Evolutionary conservation across 2,113 vertebrate species (phyloP).

Genomic region (Oostethus manadensis): DNA sequence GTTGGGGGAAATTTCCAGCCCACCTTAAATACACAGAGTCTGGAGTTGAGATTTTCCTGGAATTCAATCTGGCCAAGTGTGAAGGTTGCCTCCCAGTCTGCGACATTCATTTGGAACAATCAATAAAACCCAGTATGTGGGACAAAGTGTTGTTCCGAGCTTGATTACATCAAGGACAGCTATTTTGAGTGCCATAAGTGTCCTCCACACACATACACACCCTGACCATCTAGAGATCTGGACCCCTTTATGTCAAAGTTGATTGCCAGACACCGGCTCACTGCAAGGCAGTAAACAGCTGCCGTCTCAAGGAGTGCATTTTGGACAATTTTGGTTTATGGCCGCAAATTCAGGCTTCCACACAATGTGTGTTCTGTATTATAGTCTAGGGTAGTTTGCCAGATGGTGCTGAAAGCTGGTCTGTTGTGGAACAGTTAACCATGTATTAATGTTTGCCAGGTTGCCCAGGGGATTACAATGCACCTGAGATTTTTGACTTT

Average conservation of each 20-base stretch:
- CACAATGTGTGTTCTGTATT: not conserved
- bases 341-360: no score
- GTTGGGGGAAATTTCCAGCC: not conserved
- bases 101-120: constrained; percentile 29
- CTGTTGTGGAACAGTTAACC: not conserved
- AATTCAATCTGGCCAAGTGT: constrained; percentile 14
- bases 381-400: no score
- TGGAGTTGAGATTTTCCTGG: not conserved
- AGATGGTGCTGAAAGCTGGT: no score
- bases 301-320: not conserved
- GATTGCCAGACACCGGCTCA: constrained; percentile 8
- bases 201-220: constrained; percentile 37
- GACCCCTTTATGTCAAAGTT: constrained; percentile 7
- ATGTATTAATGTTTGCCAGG: constrained; percentile 62
- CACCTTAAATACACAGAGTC: not conserved
- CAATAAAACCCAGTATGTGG: constrained; percentile 15
- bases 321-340: no score
- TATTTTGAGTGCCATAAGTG: not conserved
- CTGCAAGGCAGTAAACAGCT: not conserved
- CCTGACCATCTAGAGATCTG: not conserved
- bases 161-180: constrained; percentile 44
- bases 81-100: constrained; percentile 29
- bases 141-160: constrained; percentile 20
- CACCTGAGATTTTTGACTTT: constrained; percentile 94
- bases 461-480: constrained; percentile 89